A percentile compares a stretch with the other conserved stretches of the same genome.
Evolutionary conservation across 2,888 invertebrate species (phyloP).

Genomic region (Tanytarsus gracilentus): DNA sequence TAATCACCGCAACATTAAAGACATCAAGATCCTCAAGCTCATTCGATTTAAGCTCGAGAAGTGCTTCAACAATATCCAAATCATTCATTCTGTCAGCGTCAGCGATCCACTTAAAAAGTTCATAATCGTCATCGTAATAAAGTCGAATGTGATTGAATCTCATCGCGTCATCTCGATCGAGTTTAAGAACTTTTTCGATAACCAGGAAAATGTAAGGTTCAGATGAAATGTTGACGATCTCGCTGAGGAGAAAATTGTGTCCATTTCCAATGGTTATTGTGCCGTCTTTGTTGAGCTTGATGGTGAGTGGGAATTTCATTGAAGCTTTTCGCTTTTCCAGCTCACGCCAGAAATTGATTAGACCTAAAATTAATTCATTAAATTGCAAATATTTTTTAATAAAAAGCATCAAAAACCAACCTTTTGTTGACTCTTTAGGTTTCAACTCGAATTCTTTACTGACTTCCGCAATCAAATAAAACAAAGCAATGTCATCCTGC

Average conservation of each 20-base stretch:
- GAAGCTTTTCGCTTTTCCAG: not conserved
- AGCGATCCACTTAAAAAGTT: conserved; percentile 15
- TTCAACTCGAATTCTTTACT: conserved; percentile 2
- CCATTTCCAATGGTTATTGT: conserved; percentile 12
- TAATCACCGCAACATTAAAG: conserved; percentile 2
- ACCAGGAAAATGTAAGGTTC: not conserved
- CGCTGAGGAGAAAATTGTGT: not conserved
- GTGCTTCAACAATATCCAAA: conserved; percentile 1
- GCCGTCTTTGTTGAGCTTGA: conserved; percentile 18
- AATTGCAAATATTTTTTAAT: too few relatives aligned
- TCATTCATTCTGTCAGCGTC: conserved; percentile 11
- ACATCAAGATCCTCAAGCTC: conserved; percentile 14
- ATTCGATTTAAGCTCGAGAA: conserved; percentile 11
- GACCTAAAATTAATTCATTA: too few relatives aligned
- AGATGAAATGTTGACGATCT: not conserved
- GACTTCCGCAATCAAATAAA: conserved; percentile 15
- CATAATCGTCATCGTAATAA: conserved; percentile 6
- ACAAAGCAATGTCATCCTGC: conserved; percentile 20
- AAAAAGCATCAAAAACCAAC: too few relatives aligned
- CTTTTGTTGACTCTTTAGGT: not conserved
- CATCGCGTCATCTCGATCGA: conserved; percentile 7
- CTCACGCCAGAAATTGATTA: not conserved
- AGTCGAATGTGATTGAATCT: conserved; percentile 11
- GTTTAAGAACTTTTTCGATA: not conserved
- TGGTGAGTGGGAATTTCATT: not conserved